A percentile compares a stretch with the other conserved stretches of the same genome.
These are phyloP conservation scores for Glyphotaelius pellucidus DNA, from an alignment of 2,888 invertebrate species.

Conservation along the genomic window DNA sequence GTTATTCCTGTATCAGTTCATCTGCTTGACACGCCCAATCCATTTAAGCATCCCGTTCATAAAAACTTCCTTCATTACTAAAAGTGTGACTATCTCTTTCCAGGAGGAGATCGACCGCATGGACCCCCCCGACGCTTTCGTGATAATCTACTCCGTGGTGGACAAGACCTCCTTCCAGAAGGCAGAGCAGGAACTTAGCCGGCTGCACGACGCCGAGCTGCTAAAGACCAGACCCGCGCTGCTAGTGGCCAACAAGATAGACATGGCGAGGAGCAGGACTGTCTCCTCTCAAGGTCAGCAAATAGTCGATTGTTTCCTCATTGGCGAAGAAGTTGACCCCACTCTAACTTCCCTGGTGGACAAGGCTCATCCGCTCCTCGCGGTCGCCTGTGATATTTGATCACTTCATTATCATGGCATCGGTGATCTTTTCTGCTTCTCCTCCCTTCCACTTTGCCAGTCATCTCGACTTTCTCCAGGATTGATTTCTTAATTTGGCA, in stretches of 20 bases:
- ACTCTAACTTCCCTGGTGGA: too few relatives aligned
- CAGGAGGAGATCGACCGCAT: conserved; percentile 86
- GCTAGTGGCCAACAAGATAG: conserved; percentile 95
- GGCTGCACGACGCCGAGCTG: conserved; percentile 88
- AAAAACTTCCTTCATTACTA: neutral
- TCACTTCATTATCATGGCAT: too few relatives aligned
- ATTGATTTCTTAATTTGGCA: too few relatives aligned
- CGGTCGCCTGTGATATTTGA: too few relatives aligned
- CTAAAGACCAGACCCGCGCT: conserved; percentile 88
- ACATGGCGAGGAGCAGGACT: conserved; percentile 92
- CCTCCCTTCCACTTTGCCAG: too few relatives aligned
- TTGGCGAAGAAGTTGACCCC: too few relatives aligned
- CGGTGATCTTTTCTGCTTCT: too few relatives aligned
- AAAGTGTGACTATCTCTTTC: conserved; percentile 52
- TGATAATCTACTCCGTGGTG: conserved; percentile 94
- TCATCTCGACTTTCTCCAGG: too few relatives aligned
- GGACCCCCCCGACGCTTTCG: conserved; percentile 89
- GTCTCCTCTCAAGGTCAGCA: conserved; percentile 91
- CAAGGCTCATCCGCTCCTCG: too few relatives aligned
- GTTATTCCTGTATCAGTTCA: too few relatives aligned
- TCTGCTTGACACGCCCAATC: neutral
- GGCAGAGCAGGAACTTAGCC: conserved; percentile 87
- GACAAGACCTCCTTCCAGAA: conserved; percentile 92
- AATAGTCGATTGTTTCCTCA: too few relatives aligned
- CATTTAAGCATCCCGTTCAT: neutral